Base-by-base conservation (phyloP, 2,888 invertebrate genomes). In the Amblyteles armatorius region DNA sequence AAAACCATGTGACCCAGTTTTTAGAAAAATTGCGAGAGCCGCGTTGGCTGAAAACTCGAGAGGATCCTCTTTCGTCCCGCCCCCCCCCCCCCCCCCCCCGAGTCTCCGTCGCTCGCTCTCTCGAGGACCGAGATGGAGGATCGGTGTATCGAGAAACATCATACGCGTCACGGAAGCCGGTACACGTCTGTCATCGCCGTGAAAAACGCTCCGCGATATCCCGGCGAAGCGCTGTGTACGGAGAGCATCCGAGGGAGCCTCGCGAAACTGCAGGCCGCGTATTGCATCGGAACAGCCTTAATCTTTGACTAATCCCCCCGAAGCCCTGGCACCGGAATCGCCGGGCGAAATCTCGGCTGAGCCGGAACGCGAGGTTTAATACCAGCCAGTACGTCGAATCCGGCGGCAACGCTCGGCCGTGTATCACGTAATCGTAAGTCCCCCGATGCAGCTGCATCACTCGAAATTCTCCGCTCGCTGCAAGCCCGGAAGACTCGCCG, bases 301-400 rank as follows among this genome's bases (percentile, higher is more conserved):
- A 85, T 85, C 85, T 85, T 82, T 69, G 82, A 44, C 79, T 85
- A 85, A 85, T 85, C 85, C 85, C 52, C 19, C 16, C 55, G 76
- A 67, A 79, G 78, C 78, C 69, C 50, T 2, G 67, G 69, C 71
- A 76, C 82, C 85, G 50, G 82, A 79, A 85, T 84, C 79, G 57
- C 40, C 76, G 40, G 29, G 67, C 55, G 60, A 50, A 71, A 71
- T 85, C 71, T 63, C 60, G 67, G 67, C 48, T 82, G 57, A 82
- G 67, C 79, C 67, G 79, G 76, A 76, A 85, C 79, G 57, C 67
- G 79, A 74, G 65, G 57, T 79, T 82, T 79, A 79, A 85, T 85
- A 85, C 69, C 71, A 50, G 40, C 68, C 68, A 40, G 72, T 44
- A 40, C 48, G 11, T 48, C 7, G 74, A 76, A 48, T 77, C 71